These are phyloP conservation scores for Antrozous pallidus DNA, from an alignment of 2,797 vertebrate genomes.

Conservation along the genomic window DNA sequence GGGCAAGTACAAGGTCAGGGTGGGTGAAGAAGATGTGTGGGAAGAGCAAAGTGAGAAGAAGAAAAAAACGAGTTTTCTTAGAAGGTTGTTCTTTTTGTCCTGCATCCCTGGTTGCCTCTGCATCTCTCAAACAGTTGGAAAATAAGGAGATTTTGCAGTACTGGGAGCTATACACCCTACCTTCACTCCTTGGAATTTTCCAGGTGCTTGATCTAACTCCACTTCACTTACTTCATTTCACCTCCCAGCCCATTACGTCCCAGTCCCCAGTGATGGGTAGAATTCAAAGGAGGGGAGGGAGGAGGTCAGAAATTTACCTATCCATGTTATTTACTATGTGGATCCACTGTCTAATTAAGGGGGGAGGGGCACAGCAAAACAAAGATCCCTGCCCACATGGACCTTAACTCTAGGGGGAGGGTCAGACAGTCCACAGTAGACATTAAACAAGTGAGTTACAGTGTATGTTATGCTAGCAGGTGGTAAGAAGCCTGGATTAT, in stretches of 20 bases:
- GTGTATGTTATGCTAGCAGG: not conserved
- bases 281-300: not conserved
- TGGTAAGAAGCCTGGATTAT: not conserved
- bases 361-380: not conserved
- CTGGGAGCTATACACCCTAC: not conserved
- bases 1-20: not conserved
- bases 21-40: not conserved
- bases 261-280: too few relatives aligned
- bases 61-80: not conserved
- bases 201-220: not conserved
- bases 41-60: not conserved
- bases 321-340: not conserved
- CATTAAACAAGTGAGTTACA: not conserved
- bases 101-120: not conserved
- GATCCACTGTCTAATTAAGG: not conserved
- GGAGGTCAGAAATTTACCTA: not conserved
- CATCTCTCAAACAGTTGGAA: not conserved
- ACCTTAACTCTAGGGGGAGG: not conserved
- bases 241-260: not conserved
- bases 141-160: not conserved
- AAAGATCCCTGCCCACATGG: rapidly evolving
- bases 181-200: not conserved
- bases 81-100: not conserved
- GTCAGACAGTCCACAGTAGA: not conserved
- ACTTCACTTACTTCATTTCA: not conserved